phyloP scores from a whole-genome alignment of 2,888 invertebrate genomes.

The Dicycla oo region DNA sequence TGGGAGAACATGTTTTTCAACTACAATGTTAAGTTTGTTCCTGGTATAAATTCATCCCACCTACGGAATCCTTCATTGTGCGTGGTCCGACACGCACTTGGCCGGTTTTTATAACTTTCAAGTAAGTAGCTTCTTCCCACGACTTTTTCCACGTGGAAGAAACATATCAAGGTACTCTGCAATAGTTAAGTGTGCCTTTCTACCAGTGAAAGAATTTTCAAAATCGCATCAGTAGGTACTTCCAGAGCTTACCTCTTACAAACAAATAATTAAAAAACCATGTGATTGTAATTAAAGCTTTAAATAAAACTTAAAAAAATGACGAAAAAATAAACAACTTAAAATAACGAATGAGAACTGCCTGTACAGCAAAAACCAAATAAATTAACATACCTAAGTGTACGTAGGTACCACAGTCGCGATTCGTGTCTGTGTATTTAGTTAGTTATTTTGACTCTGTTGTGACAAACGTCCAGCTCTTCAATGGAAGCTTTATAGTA shows the following conservation, averaged over 20 bases:
- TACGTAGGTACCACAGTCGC: not conserved
- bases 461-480: constrained; percentile 41
- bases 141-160: not conserved
- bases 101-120: not conserved
- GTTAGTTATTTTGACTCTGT: constrained; percentile 50
- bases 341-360: constrained; percentile 30
- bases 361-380: constrained; percentile 58
- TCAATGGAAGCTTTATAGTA: constrained; percentile 49
- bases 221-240: not conserved
- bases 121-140: not conserved
- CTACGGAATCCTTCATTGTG: no score
- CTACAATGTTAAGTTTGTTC: no score
- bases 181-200: not conserved
- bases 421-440: constrained; percentile 40
- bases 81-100: no score
- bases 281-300: not conserved
- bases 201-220: not conserved
- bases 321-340: constrained; percentile 3
- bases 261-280: not conserved
- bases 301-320: not conserved
- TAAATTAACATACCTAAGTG: constrained; percentile 51
- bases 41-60: no score
- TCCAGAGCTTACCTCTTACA: not conserved
- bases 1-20: no score
- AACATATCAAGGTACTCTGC: not conserved